Base-by-base conservation (phyloP, 2,888 invertebrate genomes). In the Coenonympha glycerion region DNA sequence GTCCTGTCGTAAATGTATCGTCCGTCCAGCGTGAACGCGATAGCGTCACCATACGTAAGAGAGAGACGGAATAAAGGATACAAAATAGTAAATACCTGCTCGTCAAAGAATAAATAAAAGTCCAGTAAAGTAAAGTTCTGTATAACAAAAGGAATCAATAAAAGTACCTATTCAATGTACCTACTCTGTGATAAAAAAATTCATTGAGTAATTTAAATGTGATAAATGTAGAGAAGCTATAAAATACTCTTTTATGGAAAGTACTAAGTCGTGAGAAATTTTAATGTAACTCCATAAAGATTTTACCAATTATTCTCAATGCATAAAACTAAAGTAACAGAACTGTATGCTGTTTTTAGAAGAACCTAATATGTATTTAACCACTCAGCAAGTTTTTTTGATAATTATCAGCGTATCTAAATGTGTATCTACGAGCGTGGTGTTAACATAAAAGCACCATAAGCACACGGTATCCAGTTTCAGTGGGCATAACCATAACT, bases 241-340 rank as follows among this genome's bases (percentile, higher is more conserved):
- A 53, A 53, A 55, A 37, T 31, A 48, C 52, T 52, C 37, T 48
- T 52, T 47, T 30, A 45, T 18, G 40, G 31, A 36, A 48, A 45
- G 34, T 51, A 51, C 48, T 51, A 54, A 54, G 51, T 48, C 40
- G 39, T 51, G 31, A 36, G 42, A 52, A 49, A 18, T n/a, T n/a
- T n/a, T n/a, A n/a, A 3, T 30, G 41, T 11, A 28, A 28, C 19
- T 18, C 11, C 11, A 19, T 28, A 18, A 19, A 30, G 41, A 9
- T 34, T n/a, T n/a, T n/a, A n/a, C n/a, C n/a, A n/a, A n/a, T n/a
- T n/a, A n/a, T n/a, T n/a, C n/a, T n/a, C n/a, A n/a, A n/a, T n/a
- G n/a, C n/a, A n/a, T n/a, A n/a, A n/a, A n/a, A n/a, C n/a, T n/a
- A n/a, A n/a, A n/a, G n/a, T n/a, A n/a, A n/a, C n/a, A n/a, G n/a